phyloP scores from a whole-genome alignment of 2,888 invertebrate genomes.

The Heteromurus nitidus region DNA sequence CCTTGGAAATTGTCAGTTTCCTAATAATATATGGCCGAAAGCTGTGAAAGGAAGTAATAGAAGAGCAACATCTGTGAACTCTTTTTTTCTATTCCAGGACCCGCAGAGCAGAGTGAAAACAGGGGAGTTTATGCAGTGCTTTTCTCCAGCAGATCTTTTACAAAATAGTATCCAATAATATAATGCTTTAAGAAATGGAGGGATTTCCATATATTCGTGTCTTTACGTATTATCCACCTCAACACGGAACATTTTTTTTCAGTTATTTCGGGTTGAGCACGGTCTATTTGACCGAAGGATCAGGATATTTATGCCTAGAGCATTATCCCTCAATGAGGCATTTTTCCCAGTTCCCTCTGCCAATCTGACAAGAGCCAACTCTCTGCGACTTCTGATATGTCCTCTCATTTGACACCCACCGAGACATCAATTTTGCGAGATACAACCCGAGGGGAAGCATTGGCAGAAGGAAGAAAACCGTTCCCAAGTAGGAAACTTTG shows the following conservation, averaged over 20 bases:
- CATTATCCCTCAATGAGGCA: no score
- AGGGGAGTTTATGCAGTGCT: not conserved
- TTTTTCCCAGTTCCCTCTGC: no score
- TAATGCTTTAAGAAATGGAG: not conserved
- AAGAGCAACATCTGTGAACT: constrained; percentile 10
- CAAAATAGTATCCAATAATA: not conserved
- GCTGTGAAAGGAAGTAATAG: constrained; percentile 23
- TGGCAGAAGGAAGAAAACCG: no score
- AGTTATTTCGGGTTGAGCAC: not conserved
- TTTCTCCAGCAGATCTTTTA: not conserved
- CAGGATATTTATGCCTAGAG: not conserved
- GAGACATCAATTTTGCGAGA: no score
- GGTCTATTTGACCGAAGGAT: not conserved
- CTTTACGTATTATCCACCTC: no score
- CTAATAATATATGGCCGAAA: constrained; percentile 20
- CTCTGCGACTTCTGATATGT: no score
- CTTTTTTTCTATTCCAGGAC: not conserved
- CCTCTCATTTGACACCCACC: no score
- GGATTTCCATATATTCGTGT: no score
- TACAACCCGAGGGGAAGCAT: no score
- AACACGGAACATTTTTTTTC: not conserved
- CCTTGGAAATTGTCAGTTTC: constrained; percentile 31
- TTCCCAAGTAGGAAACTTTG: no score
- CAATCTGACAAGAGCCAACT: no score
- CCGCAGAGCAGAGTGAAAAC: not conserved